Percentiles rank a stretch among this genome's conserved stretches.
Evolutionary conservation across 2,888 invertebrate species (phyloP).

Genomic region (Muschampia plurimacula): DNA sequence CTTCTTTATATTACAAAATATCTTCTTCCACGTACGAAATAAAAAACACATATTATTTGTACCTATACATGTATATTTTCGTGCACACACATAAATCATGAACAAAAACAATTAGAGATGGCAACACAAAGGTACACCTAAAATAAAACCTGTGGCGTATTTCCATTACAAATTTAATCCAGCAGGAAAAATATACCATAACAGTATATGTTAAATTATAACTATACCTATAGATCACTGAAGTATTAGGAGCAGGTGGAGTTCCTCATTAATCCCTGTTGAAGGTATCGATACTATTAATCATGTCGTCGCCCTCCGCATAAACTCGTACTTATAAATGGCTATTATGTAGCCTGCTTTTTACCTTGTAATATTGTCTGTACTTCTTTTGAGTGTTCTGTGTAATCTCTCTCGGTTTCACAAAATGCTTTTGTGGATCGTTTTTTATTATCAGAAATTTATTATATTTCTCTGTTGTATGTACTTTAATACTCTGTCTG

Average conservation of each 20-base stretch:
- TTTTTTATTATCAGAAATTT: no score
- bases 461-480: no score
- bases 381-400: not conserved
- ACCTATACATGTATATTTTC: no score
- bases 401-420: not conserved
- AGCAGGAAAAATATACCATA: not conserved
- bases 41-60: no score
- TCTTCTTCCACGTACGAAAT: no score
- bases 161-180: not conserved
- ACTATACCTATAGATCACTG: not conserved
- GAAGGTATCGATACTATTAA: slow-evolving; percentile 21
- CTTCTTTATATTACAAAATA: no score
- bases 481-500: no score
- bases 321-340: not conserved
- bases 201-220: not conserved
- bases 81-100: no score
- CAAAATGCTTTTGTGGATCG: no score
- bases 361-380: not conserved
- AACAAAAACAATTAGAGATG: no score
- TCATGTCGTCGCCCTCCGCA: slow-evolving; percentile 28
- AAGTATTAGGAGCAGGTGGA: slow-evolving; percentile 12
- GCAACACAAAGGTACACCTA: no score
- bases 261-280: slow-evolving; percentile 26
- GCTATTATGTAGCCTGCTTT: slow-evolving; percentile 7
- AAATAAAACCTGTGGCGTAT: no score